Base-by-base conservation (phyloP, 2,113 vertebrate species). In the Columba janthina region DNA sequence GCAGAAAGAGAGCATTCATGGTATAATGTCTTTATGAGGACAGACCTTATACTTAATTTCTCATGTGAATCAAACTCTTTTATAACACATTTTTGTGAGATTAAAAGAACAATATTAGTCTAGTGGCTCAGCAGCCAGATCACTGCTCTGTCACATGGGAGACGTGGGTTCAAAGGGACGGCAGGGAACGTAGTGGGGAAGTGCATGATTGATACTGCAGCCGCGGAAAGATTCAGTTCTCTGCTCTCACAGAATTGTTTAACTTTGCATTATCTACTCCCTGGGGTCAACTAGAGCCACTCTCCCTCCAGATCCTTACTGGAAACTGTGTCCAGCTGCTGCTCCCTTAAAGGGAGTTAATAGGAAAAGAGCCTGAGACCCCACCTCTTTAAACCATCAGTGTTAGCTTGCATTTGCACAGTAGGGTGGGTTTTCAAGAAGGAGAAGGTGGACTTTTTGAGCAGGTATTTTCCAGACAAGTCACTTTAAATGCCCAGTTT, bases 1-100 rank as follows among this genome's bases (percentile, higher is more conserved):
- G 94, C 96, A 96, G 94, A 97, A 97, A 96, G 90, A 97, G 96
- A 97, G 95, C 96, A 97, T 97, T 97, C 97, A 97, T 97, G 79
- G 93, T 90, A 95, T 93, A 96, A 97, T 93, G 96, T 96, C 96
- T 97, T 97, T 97, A 97, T 96, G 90, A 97, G 92, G 88, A 89
- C 90, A 90, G 90, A 96, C 92, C 96, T 97, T 95, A 97, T 93
- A 97, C 97, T 96, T 97, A 96, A 97, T 97, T 96, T 97, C 96
- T 97, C 92, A 82, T 95, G 96, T 97, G 97, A 97, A 97, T 96
- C 93, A 90, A 95, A 90, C 67, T 93, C 93, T 66, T 96, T 96
- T 91, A 93, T 88, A 95, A 81, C 81, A 92, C 93, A 93, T 95
- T 96, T 95, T 92, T 95, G 89, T 64, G 60, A 96, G 95, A 96